Percentiles rank a stretch among this genome's conserved stretches.
Evolutionary conservation across 1,140 invertebrate genomes (phyloP).

Genomic region (Ceratina calcarata): DNA sequence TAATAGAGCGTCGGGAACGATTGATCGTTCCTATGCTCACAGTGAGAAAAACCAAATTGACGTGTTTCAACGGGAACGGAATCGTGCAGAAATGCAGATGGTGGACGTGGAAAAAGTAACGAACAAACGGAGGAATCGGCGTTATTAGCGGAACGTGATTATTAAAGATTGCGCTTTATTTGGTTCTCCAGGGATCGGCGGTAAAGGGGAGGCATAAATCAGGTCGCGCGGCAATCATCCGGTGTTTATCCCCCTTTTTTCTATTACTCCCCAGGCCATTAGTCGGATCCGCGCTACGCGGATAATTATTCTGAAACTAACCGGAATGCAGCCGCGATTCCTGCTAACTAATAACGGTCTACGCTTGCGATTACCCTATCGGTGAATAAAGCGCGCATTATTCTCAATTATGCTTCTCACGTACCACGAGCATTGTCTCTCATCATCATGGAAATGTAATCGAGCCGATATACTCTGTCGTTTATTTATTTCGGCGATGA

Average conservation of each 20-base stretch:
- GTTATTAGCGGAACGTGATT: slow-evolving; percentile 37
- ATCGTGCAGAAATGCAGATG: slow-evolving; percentile 8
- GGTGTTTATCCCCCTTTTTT: slow-evolving; percentile 31
- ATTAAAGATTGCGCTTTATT: slow-evolving; percentile 43
- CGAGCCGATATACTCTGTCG: too few relatives aligned
- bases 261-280: slow-evolving; percentile 25
- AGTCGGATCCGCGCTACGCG: slow-evolving; percentile 10
- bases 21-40: too few relatives aligned
- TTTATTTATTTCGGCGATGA: too few relatives aligned
- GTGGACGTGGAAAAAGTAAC: background rate
- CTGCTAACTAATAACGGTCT: slow-evolving; percentile 17
- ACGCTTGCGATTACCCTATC: background rate
- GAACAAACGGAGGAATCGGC: slow-evolving; percentile 1
- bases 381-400: slow-evolving; percentile 1
- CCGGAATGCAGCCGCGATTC: slow-evolving; percentile 28
- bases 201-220: slow-evolving; percentile 38
- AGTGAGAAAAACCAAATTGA: background rate
- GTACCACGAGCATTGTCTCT: too few relatives aligned
- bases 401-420: background rate
- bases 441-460: too few relatives aligned
- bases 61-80: background rate
- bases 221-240: slow-evolving; percentile 39
- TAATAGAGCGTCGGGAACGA: background rate
- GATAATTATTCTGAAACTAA: slow-evolving; percentile 41
- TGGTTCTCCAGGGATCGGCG: slow-evolving; percentile 1